A percentile compares a stretch with the other conserved stretches of the same genome.
These are phyloP conservation scores for Eumacrocentrus americanus DNA, from an alignment of 2,888 invertebrate genomes.

Conservation along the genomic window DNA sequence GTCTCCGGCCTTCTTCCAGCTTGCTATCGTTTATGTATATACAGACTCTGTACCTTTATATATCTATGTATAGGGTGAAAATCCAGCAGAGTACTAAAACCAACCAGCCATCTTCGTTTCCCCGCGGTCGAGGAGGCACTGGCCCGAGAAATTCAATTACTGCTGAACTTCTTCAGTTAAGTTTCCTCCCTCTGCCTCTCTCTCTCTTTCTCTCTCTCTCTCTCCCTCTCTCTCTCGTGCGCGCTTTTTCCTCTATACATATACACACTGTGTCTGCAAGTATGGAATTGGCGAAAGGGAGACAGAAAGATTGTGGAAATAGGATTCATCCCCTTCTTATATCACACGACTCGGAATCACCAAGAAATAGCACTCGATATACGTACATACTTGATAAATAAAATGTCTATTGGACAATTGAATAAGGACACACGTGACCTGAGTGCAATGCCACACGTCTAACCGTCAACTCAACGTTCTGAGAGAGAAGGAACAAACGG, in stretches of 20 bases:
- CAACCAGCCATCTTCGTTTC: slow-evolving; percentile 31
- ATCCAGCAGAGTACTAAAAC: slow-evolving; percentile 29
- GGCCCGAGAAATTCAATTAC: slow-evolving; percentile 61
- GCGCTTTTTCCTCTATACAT: slow-evolving; percentile 13
- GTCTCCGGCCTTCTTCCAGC: too few relatives aligned
- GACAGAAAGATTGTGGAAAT: slow-evolving; percentile 14
- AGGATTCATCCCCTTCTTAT: too few relatives aligned
- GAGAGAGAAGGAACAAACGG: slow-evolving; percentile 1
- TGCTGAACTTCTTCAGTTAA: slow-evolving; percentile 59
- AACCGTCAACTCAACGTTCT: slow-evolving; percentile 23
- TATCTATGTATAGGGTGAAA: slow-evolving; percentile 1
- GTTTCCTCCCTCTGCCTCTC: slow-evolving; percentile 47
- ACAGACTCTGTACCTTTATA: background rate
- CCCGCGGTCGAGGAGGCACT: slow-evolving; percentile 53
- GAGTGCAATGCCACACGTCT: slow-evolving; percentile 26
- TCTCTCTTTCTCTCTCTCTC: too few relatives aligned
- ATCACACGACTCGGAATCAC: too few relatives aligned
- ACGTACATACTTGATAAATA: too few relatives aligned
- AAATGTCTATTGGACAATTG: too few relatives aligned
- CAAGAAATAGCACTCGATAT: too few relatives aligned
- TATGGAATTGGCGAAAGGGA: slow-evolving; percentile 30
- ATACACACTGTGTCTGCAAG: slow-evolving; percentile 42
- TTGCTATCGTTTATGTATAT: slow-evolving; percentile 3
- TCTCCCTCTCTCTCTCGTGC: slow-evolving; percentile 32
- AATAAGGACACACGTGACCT: slow-evolving; percentile 7